Percentiles rank a stretch among this genome's conserved stretches.
phyloP scores from a whole-genome alignment of 35 echinoderm and acorn worm species.

The Apostichopus japonicus region DNA sequence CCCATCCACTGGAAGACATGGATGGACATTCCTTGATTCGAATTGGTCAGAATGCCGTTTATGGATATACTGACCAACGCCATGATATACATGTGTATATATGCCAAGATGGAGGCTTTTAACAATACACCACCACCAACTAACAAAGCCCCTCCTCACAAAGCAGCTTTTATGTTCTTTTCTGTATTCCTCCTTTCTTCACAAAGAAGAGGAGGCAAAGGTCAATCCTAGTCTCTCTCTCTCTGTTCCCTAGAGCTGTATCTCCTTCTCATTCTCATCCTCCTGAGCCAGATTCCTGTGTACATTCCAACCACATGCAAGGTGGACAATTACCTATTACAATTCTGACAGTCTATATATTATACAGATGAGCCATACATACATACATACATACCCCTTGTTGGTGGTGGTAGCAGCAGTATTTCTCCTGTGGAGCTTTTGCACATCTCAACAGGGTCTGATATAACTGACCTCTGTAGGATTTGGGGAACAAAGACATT shows the following conservation, averaged over 20 bases:
- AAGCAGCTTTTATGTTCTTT: too few species aligned
- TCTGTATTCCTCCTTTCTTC: neutral
- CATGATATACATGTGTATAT: too few species aligned
- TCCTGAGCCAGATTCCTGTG: too few species aligned
- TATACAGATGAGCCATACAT: neutral
- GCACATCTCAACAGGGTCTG: neutral
- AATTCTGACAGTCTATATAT: too few species aligned
- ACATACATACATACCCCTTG: neutral
- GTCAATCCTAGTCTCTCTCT: neutral
- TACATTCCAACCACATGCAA: neutral
- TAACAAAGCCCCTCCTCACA: too few species aligned
- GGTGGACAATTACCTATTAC: neutral
- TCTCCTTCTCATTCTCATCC: neutral
- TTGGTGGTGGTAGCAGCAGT: neutral
- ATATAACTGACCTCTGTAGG: constrained; percentile 7
- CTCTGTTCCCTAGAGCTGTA: neutral
- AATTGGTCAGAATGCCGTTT: too few species aligned
- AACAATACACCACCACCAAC: too few species aligned
- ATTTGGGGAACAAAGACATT: constrained; percentile 32
- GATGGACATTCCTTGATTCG: too few species aligned
- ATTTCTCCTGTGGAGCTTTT: neutral
- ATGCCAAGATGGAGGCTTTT: too few species aligned
- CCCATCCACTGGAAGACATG: too few species aligned
- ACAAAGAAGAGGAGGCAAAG: neutral
- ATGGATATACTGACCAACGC: too few species aligned